Evolutionary conservation across 2,113 vertebrate species (phyloP).

Genomic region (Brachypteracias leptosomus): DNA sequence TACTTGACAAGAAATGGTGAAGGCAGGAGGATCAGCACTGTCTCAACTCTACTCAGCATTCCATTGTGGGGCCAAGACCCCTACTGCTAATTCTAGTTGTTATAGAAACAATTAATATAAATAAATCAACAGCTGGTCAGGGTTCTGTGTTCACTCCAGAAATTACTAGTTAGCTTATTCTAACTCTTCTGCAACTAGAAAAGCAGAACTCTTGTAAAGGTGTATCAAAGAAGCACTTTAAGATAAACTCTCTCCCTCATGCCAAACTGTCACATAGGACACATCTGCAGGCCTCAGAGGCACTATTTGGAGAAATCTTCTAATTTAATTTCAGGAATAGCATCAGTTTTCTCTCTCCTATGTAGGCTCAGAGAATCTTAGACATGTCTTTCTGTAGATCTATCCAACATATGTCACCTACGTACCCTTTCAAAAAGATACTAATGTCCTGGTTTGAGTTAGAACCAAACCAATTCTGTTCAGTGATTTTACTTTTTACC

Average conservation of each 20-base stretch:
- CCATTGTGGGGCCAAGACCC: not conserved
- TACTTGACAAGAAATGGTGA: not conserved
- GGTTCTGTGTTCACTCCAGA: not conserved
- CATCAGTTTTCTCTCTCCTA: not conserved
- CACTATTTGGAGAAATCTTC: not conserved
- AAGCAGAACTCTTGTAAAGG: not conserved
- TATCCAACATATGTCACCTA: not conserved
- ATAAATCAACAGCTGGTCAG: not conserved
- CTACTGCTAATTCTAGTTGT: not conserved
- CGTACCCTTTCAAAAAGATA: not conserved
- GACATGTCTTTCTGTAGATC: not conserved
- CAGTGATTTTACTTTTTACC: no score
- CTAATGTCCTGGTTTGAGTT: no score
- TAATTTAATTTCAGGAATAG: not conserved
- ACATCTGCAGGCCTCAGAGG: rapidly evolving
- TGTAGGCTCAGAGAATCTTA: not conserved
- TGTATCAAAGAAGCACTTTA: not conserved
- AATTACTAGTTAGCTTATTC: not conserved
- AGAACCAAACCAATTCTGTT: no score
- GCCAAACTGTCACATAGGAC: not conserved
- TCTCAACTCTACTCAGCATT: not conserved
- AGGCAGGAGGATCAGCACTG: not conserved
- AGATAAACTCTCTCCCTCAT: not conserved
- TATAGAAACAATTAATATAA: not conserved
- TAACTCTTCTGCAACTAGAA: not conserved